Base-by-base conservation (phyloP, 2,113 vertebrate species). In the Misgurnus mizolepis region DNA sequence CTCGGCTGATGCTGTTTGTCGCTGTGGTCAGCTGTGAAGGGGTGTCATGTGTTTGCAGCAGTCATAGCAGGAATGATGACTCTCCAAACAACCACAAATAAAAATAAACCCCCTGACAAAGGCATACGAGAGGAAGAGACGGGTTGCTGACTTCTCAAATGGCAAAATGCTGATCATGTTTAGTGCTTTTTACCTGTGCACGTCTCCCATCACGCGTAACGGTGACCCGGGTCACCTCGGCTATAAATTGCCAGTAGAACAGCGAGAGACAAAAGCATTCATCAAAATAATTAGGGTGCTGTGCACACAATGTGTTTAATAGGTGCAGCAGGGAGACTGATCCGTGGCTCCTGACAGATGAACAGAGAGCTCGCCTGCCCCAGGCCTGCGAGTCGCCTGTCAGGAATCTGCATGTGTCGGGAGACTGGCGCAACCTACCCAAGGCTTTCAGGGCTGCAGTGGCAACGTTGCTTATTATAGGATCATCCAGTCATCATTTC, bases 221-320 rank as follows among this genome's bases (percentile, higher is more conserved):
- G 45, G 69, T 80, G 86, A 85, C 84, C 87, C 49, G 83, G 89
- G 88, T 92, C 87, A 90, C 79, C 4, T 11, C 76, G 61, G 75
- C 86, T 68, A 84, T 91, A 92, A 92, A 93, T 91, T 84, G 83
- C 78, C 47, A 55, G 75, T 86, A 85, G 87, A 34, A 15, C 76
- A 82, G 88, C 78, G 43, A 15, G 68, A 86, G 87, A 85, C 88
- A 85, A 82, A 41, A 73, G 66, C 88, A 92, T 93, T 92, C 82
- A 89, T 93, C 92, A 93, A 73, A 88, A 89, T 93, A 93, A 94
- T 94, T 93, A 92, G 89, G 88, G 82, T 88, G 85, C 47, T 61
- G 81, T 83, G 82, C 85, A 86, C 84, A 79, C 89, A 89, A 85
- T 85, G 68, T 79, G 86, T 87, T 89, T 91, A 89, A 83, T 34